Evolutionary conservation across 2,113 vertebrate genomes (phyloP), one percentile per base, ranked within the genome.

Genomic region (Tympanuchus pallidicinctus): DNA sequence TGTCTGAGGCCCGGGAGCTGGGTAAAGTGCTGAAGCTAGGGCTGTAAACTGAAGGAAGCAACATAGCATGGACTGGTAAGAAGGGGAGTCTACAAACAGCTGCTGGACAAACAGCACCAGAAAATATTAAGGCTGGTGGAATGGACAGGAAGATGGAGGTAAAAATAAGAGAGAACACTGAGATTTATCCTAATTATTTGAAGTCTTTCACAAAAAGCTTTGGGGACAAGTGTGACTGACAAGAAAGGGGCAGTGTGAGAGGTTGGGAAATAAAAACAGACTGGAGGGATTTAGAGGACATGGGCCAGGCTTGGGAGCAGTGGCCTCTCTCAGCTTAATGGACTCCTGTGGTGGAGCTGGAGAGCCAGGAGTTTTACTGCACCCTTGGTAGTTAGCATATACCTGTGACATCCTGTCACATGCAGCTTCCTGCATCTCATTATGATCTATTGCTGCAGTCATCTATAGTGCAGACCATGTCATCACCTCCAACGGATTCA

Each of bases 1-100:
- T 32, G 14, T 24, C 12, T 21, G 71, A 54, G 38, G 14, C 64
- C 19, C 63, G 42, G 56, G 47, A 75, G 40, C 47, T n/a, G 38
- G 25, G 15, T 4, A 40, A 64, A 6, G 5, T 67, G 48, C 61
- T 57, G 70, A 86, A 10, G 21, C 36, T 38, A 38, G 45, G 66
- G 24, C 36, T 76, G 36, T 36, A 91, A 92, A 73, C 4, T 1
- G 3, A 69, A 89, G 50, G 36, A 92, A 82, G 42, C 73, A 45
- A 57, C 11, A n/a, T 0, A 88, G 42, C 21, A 11, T 0, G 1
- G 72, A 28, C 16, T 63, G 60, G 27, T 86, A 52, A 64, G 36
- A 30, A 42, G 54, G 10, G 8, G 18, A 47, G 11, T 27, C 34
- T 21, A 52, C 22, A 19, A 59, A 22, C 8, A 5, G 47, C n/a